phyloP scores from a whole-genome alignment of 2,888 invertebrate genomes.

The Tachina grossa region DNA sequence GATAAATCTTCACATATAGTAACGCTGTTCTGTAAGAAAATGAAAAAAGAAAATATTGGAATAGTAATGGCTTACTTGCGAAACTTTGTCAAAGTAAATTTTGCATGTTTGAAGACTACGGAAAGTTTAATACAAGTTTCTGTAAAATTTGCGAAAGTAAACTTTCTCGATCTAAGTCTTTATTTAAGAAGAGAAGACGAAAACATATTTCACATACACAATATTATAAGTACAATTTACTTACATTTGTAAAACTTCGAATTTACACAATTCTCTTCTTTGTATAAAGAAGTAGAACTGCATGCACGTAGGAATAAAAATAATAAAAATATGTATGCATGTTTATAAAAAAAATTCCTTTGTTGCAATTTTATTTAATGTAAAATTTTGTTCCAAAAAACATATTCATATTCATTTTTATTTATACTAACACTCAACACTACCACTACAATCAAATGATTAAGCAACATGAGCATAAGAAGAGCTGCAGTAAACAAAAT shows the following conservation, averaged over 20 bases:
- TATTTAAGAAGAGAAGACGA: not conserved
- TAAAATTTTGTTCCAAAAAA: slow-evolving; percentile 35
- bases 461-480: slow-evolving; percentile 2
- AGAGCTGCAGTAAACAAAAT: slow-evolving; percentile 27
- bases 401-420: slow-evolving; percentile 57
- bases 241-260: slow-evolving; percentile 29
- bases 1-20: too few relatives aligned
- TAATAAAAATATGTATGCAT: not conserved
- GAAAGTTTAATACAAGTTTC: too few relatives aligned
- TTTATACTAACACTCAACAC: slow-evolving; percentile 57
- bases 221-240: slow-evolving; percentile 30
- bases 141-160: too few relatives aligned
- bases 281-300: not conserved
- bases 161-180: too few relatives aligned
- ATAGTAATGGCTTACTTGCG: not conserved
- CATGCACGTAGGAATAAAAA: slow-evolving; percentile 20
- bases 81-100: too few relatives aligned
- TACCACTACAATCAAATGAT: slow-evolving; percentile 21
- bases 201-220: slow-evolving; percentile 31
- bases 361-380: slow-evolving; percentile 55
- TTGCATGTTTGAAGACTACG: too few relatives aligned
- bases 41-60: slow-evolving; percentile 19
- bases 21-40: too few relatives aligned
- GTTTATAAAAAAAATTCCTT: slow-evolving; percentile 30
- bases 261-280: slow-evolving; percentile 48